Base-by-base conservation (phyloP, 2,888 invertebrate genomes). In the Pachycephus smyrnensis region DNA sequence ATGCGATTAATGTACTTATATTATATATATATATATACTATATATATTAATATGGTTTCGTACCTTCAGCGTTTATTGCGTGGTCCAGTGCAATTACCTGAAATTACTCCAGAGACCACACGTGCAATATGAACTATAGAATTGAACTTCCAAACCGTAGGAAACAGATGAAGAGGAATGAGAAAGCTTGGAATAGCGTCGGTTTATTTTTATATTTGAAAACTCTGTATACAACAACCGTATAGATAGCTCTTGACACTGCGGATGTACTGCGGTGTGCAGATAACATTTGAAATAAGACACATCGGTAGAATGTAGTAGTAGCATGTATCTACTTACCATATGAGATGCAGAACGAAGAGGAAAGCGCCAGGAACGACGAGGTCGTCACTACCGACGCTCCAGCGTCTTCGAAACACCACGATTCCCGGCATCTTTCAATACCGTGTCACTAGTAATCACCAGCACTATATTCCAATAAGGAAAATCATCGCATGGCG, bases 321-420 rank as follows among this genome's bases (percentile, higher is more conserved):
- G n/a, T 33, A 3, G 2, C 2, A n/a, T 33, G 11, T 12, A 30
- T 33, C 11, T 68, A 93, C 95, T 94, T 92, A 97, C 97, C 97
- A 97, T 90, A 96, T 93, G 80, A 95, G 91, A 92, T 97, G 97
- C 85, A 96, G 92, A 80, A 95, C 92, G 91, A 96, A 94, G 78
- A 97, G 93, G 90, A 96, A 95, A 82, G 94, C 94, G 78, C 96
- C 97, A 68, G 97, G 97, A 76, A 97, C 96, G 84, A 97, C 96
- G 86, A 97, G 93, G 92, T 97, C 97, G 93, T 97, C 97, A 83
- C 96, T 97, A 85, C 97, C 97, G 84, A 97, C 96, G 89, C 96
- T 95, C 97, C 97, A 97, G 86, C 97, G 94, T 87, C 97, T 93
- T 88, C 95, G 94, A 92, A 97, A 97, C 83, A 96, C 96, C 85